Conservation (phyloP, 2,113 vertebrate species). For the Lepisosteus osseus region DNA sequence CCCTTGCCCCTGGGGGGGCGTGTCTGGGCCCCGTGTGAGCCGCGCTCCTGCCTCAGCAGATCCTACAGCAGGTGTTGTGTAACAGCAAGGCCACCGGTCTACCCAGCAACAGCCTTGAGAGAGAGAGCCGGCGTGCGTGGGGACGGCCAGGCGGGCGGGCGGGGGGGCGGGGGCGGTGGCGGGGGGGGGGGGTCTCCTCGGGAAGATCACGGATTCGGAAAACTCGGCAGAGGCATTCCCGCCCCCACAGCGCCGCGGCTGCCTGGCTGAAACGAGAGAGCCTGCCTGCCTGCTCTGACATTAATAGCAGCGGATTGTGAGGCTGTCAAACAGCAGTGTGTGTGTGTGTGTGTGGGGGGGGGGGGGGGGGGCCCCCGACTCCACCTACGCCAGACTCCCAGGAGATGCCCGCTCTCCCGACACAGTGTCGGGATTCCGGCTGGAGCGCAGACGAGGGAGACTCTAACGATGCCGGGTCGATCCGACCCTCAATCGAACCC, state of each 20-base stretch:
- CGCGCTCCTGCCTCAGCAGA: too few relatives aligned
- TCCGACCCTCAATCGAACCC: too few relatives aligned
- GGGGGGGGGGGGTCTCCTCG: constrained; percentile 36
- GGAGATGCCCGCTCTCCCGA: neutral
- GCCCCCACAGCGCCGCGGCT: constrained; percentile 30
- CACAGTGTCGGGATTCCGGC: neutral
- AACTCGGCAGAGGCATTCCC: constrained; percentile 35
- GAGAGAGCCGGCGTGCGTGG: constrained; percentile 15
- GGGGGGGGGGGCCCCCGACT: too few relatives aligned
- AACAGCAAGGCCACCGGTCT: too few relatives aligned
- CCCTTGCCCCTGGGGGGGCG: too few relatives aligned
- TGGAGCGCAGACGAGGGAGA: neutral
- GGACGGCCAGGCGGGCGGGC: neutral
- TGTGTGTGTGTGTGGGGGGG: too few relatives aligned
- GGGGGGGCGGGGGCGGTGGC: constrained; percentile 11
- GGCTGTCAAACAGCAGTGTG: constrained; percentile 18
- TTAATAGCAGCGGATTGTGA: constrained; percentile 18
- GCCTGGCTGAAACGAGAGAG: constrained; percentile 28
- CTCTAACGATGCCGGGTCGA: too few relatives aligned
- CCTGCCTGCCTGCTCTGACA: constrained; percentile 25
- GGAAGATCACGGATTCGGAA: constrained; percentile 40
- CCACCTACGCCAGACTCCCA: too few relatives aligned
- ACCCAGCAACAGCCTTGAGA: neutral
- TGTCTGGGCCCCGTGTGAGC: too few relatives aligned
- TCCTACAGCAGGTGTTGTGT: too few relatives aligned